Conservation (phyloP, 1,140 invertebrate genomes). For the Bombus pyrosoma region DNA sequence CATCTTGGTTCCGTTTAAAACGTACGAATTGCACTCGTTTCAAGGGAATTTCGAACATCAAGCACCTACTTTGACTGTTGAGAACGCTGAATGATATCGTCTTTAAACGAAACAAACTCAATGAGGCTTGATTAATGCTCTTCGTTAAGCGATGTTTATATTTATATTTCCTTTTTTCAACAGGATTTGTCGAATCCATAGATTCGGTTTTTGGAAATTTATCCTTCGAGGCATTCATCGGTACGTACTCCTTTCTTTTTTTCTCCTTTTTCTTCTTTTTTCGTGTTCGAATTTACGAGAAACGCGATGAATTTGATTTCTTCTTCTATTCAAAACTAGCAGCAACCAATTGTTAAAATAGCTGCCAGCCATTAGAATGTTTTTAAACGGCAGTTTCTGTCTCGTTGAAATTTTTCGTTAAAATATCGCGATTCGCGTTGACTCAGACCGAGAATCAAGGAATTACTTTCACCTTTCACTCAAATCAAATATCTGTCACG, state of each 20-base stretch:
- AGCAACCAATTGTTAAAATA: not conserved
- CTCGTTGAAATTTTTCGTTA: not conserved
- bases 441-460: not conserved
- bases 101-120: not conserved
- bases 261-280: accelerated
- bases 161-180: not conserved
- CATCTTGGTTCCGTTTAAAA: not conserved
- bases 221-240: not conserved
- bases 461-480: conserved; percentile 37
- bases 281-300: not conserved
- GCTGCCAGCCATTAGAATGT: not conserved
- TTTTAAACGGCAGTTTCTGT: not conserved
- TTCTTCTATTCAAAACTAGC: not conserved
- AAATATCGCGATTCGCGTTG: not conserved
- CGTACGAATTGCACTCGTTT: not conserved
- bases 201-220: not conserved
- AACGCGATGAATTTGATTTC: not conserved
- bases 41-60: too few relatives aligned
- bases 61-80: too few relatives aligned
- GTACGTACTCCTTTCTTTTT: not conserved
- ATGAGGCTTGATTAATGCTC: too few relatives aligned
- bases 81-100: not conserved
- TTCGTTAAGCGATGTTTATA: not conserved
- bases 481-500: not conserved
- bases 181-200: not conserved